phyloP scores from a whole-genome alignment of 2,888 invertebrate genomes.

The Eudasyphora cyanicolor region DNA sequence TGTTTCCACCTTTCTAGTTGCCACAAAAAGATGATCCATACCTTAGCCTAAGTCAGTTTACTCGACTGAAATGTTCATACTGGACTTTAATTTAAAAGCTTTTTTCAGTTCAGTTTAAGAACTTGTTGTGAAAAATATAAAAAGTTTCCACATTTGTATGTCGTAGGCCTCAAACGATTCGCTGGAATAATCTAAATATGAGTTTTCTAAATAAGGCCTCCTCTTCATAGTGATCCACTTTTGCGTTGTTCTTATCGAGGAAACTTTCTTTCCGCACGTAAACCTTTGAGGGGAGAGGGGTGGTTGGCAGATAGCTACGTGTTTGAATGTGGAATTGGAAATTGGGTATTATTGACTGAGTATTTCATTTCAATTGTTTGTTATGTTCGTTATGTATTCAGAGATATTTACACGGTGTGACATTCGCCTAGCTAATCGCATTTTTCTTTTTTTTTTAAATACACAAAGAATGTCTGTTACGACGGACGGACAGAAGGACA shows the following conservation, averaged over 20 bases:
- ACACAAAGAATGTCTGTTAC: neutral
- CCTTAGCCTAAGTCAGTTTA: no score
- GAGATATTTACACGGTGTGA: slow-evolving; percentile 23
- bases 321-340: neutral
- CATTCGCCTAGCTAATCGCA: slow-evolving; percentile 13
- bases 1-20: no score
- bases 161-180: neutral
- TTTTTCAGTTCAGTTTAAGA: no score
- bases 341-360: slow-evolving; percentile 3
- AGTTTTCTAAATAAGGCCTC: neutral
- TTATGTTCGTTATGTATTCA: neutral
- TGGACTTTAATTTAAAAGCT: no score
- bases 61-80: no score
- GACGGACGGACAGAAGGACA: neutral
- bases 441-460: neutral
- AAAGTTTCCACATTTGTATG: neutral
- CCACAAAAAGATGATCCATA: no score
- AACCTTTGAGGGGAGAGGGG: no score
- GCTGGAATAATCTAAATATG: neutral
- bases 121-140: no score
- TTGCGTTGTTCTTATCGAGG: neutral
- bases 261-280: slow-evolving; percentile 25
- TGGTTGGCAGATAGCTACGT: no score
- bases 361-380: slow-evolving; percentile 6
- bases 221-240: slow-evolving; percentile 1